Evolutionary conservation across 2,888 invertebrate species (phyloP).

Genomic region (Nomada ferruginata): DNA sequence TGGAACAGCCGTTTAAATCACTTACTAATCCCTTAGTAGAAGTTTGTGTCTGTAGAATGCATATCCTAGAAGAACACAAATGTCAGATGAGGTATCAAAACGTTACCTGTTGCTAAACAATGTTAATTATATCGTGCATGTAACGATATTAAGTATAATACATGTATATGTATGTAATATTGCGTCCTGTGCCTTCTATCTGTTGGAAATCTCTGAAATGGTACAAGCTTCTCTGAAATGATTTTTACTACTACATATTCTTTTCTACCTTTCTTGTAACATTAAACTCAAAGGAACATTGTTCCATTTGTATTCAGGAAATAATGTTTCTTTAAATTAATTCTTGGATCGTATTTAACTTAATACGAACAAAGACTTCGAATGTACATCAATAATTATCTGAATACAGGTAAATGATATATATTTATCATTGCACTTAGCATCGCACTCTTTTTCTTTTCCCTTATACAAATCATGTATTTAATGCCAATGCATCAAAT

Average conservation of each 20-base stretch:
- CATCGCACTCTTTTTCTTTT: conserved; percentile 42
- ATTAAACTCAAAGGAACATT: not conserved
- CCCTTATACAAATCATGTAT: conserved; percentile 60
- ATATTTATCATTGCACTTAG: conserved; percentile 45
- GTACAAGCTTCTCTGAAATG: conserved; percentile 23
- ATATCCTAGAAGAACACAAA: conserved; percentile 23
- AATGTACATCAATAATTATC: conserved; percentile 7
- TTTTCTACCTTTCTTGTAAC: conserved; percentile 21
- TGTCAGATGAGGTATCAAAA: conserved; percentile 22
- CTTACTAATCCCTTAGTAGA: conserved; percentile 37
- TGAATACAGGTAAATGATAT: conserved; percentile 28
- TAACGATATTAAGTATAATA: conserved; percentile 38
- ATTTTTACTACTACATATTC: conserved; percentile 23
- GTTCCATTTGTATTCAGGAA: conserved; percentile 27
- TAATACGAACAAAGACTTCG: not conserved
- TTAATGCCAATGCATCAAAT: conserved; percentile 65
- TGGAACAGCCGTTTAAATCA: conserved; percentile 47
- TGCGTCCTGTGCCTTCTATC: conserved; percentile 63
- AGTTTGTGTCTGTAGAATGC: conserved; percentile 31
- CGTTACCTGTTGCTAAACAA: conserved; percentile 19
- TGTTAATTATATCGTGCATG: conserved; percentile 31
- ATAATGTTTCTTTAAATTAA: not conserved
- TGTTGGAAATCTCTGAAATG: conserved; percentile 37
- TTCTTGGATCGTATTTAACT: not conserved
- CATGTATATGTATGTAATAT: conserved; percentile 42